Evolutionary conservation across 2,888 invertebrate species (phyloP).

Genomic region (Beris chalybata): DNA sequence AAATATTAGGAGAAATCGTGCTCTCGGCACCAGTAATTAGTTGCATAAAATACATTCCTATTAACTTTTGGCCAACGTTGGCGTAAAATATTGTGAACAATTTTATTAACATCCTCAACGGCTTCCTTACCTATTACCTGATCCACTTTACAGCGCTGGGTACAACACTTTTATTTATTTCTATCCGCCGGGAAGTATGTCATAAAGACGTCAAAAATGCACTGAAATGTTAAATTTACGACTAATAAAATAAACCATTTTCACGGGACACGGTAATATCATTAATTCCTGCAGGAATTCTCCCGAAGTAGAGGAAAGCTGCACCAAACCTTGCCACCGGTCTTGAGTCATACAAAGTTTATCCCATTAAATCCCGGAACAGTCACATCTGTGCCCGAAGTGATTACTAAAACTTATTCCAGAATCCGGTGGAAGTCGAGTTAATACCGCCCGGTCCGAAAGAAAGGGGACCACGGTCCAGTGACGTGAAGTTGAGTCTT

Average conservation of each 20-base stretch:
- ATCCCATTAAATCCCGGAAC: slow-evolving; percentile 13
- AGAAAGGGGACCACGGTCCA: neutral
- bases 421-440: neutral
- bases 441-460: neutral
- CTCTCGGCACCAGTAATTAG: no score
- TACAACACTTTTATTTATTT: no score
- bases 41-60: no score
- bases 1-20: no score
- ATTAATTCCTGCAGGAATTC: slow-evolving; percentile 19
- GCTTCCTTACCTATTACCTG: no score
- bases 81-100: no score
- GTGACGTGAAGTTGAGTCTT: no score
- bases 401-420: slow-evolving; percentile 13
- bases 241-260: slow-evolving; percentile 31
- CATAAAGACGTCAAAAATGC: slow-evolving; percentile 30
- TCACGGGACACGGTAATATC: slow-evolving; percentile 22
- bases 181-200: neutral
- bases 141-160: no score
- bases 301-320: neutral
- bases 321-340: neutral
- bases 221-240: slow-evolving; percentile 25
- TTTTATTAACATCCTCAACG: no score
- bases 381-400: slow-evolving; percentile 23
- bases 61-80: no score
- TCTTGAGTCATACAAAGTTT: slow-evolving; percentile 22